These are phyloP conservation scores for Sisyra nigra DNA, from an alignment of 2,888 invertebrate species.

Conservation along the genomic window DNA sequence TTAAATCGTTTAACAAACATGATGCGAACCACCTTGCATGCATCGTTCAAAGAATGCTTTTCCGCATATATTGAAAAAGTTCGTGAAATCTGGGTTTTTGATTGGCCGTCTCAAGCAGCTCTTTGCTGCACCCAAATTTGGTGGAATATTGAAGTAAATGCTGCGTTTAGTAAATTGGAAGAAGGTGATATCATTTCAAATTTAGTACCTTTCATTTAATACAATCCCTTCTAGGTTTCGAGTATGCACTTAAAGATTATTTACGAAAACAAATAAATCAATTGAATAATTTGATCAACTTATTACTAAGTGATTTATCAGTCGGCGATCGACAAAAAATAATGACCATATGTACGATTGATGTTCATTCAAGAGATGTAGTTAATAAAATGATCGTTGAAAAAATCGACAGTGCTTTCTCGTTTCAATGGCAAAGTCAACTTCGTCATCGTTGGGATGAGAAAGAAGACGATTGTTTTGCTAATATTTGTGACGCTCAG, in stretches of 20 bases:
- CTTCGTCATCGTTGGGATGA: slow-evolving; percentile 74
- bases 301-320: slow-evolving; percentile 67
- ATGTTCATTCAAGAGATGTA: slow-evolving; percentile 89
- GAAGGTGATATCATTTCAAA: slow-evolving; percentile 38
- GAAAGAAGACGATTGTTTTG: slow-evolving; percentile 64
- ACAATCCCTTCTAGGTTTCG: slow-evolving; percentile 49
- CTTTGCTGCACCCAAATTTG: slow-evolving; percentile 85
- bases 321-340: slow-evolving; percentile 83
- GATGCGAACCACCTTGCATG: slow-evolving; percentile 66
- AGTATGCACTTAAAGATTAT: slow-evolving; percentile 84
- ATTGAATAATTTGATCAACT: slow-evolving; percentile 63
- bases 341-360: slow-evolving; percentile 93
- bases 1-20: slow-evolving; percentile 70
- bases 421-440: slow-evolving; percentile 87
- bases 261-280: slow-evolving; percentile 78
- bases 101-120: slow-evolving; percentile 83
- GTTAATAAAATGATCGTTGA: slow-evolving; percentile 71
- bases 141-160: slow-evolving; percentile 90
- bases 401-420: slow-evolving; percentile 62
- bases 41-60: slow-evolving; percentile 65
- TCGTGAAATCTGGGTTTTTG: slow-evolving; percentile 81
- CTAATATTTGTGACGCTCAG: slow-evolving; percentile 89
- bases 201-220: no score
- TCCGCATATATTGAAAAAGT: slow-evolving; percentile 76
- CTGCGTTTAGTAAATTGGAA: slow-evolving; percentile 75